Evolutionary conservation across 1,140 invertebrate species (phyloP), one percentile per base, ranked within the genome.

Genomic region (Copidosoma floridanum): DNA sequence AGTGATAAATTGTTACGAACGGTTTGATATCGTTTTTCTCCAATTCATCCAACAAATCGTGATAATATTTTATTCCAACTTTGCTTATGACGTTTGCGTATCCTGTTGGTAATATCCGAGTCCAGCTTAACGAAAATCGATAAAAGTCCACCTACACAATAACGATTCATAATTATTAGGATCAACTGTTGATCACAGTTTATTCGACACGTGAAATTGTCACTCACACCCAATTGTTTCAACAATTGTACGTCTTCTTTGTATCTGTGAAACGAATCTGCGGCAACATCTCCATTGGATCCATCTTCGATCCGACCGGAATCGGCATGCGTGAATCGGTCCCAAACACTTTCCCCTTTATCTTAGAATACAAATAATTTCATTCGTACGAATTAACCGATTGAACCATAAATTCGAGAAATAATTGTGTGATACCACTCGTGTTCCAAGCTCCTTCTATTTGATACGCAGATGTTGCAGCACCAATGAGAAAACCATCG

Each of bases 381-480:
- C n/a, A n/a, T n/a, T n/a, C n/a, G n/a, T n/a, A n/a, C n/a, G n/a
- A n/a, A n/a, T n/a, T n/a, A n/a, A n/a, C n/a, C n/a, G n/a, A n/a
- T n/a, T n/a, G n/a, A n/a, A n/a, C n/a, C n/a, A n/a, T n/a, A n/a
- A n/a, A n/a, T n/a, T n/a, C n/a, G n/a, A n/a, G n/a, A n/a, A n/a
- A n/a, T n/a, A n/a, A n/a, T n/a, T n/a, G n/a, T n/a, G n/a, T n/a
- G n/a, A 74, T 75, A 84, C 83, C 83, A 71, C 79, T 81, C 65
- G 67, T 78, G 70, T 86, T 84, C 85, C 85, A 87, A 57, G 63
- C 85, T 55, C 85, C 85, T 78, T 86, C 85, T 48, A 85, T 82
- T 78, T 86, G 85, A 77, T 82, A 86, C 47, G 85, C 80, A 26
- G 85, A 81, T 55, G 84, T 83, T 8, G 83, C 77, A 12, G 81